These are phyloP conservation scores for Syrmaticus mikado DNA, from an alignment of 2,113 vertebrate genomes.

Conservation along the genomic window DNA sequence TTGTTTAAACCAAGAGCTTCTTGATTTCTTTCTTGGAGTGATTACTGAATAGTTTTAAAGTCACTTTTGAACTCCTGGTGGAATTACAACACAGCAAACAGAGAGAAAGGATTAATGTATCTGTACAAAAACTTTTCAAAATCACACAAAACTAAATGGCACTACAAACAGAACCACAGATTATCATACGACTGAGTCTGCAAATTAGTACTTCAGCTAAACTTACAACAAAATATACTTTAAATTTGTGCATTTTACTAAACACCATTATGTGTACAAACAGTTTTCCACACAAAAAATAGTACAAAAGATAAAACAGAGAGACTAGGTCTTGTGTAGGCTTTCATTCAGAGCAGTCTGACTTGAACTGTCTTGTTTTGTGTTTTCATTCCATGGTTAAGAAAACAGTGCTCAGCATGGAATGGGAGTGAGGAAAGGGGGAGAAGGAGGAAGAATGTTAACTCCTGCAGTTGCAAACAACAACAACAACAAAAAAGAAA, in stretches of 20 bases:
- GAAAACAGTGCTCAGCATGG: constrained; percentile 40
- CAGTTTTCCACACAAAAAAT: constrained; percentile 36
- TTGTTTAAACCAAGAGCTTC: neutral
- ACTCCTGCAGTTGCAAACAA: neutral
- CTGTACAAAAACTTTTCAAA: neutral
- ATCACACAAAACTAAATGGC: neutral
- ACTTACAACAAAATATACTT: neutral
- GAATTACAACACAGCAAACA: neutral
- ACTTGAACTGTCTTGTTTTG: constrained; percentile 45
- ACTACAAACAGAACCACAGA: neutral
- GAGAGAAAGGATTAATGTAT: neutral
- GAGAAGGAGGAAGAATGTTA: constrained; percentile 1
- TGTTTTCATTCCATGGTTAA: constrained; percentile 21
- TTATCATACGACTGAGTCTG: neutral
- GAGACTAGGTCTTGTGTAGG: neutral
- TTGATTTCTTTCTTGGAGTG: neutral
- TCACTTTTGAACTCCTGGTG: neutral
- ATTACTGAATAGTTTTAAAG: neutral
- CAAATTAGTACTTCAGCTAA: neutral
- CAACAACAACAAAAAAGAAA: neutral
- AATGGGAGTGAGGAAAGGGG: neutral
- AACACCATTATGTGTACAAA: neutral
- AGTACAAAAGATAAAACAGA: constrained; percentile 11
- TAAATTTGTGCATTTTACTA: neutral
- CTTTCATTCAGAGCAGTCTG: constrained; percentile 40